Percentiles rank a stretch among this genome's conserved stretches.
These are phyloP conservation scores for Paguma larvata DNA, from an alignment of 2,797 vertebrate genomes.

Conservation along the genomic window DNA sequence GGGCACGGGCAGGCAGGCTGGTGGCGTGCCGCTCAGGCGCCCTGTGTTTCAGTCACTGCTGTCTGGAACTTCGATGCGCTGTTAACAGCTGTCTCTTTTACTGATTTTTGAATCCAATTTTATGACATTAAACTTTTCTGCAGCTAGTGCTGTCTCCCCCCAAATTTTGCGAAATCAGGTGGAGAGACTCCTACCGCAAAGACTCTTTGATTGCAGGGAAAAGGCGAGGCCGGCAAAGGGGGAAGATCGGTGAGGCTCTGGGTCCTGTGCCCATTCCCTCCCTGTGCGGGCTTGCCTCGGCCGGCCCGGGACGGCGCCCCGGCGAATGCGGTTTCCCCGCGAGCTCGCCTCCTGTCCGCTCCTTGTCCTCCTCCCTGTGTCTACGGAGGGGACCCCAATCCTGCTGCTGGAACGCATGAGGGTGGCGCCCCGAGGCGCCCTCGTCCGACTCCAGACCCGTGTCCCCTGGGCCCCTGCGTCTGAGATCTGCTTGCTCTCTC, in stretches of 20 bases:
- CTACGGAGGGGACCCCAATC: not conserved
- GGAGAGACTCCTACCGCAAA: not conserved
- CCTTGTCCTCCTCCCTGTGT: accelerated
- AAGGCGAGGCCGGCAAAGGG: too few relatives aligned
- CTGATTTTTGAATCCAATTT: not conserved
- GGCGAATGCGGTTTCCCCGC: accelerated
- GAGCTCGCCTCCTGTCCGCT: accelerated
- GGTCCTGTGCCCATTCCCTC: too few relatives aligned
- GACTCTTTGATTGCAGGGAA: not conserved
- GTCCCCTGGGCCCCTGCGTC: not conserved
- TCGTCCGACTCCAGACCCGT: not conserved
- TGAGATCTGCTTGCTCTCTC: accelerated
- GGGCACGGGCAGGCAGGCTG: not conserved
- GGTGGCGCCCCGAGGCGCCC: not conserved
- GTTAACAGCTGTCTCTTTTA: not conserved
- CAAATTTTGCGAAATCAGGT: not conserved
- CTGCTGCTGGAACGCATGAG: accelerated
- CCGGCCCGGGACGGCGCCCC: accelerated
- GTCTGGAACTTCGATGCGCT: not conserved
- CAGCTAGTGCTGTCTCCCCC: not conserved
- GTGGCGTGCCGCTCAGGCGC: accelerated
- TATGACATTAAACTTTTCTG: not conserved
- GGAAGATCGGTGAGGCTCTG: accelerated
- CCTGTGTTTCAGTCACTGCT: too few relatives aligned
- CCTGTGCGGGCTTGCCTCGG: not conserved